Percentiles rank a stretch among this genome's conserved stretches.
These are phyloP conservation scores for Pandemis heparana DNA, from an alignment of 2,888 invertebrate species.

Conservation along the genomic window DNA sequence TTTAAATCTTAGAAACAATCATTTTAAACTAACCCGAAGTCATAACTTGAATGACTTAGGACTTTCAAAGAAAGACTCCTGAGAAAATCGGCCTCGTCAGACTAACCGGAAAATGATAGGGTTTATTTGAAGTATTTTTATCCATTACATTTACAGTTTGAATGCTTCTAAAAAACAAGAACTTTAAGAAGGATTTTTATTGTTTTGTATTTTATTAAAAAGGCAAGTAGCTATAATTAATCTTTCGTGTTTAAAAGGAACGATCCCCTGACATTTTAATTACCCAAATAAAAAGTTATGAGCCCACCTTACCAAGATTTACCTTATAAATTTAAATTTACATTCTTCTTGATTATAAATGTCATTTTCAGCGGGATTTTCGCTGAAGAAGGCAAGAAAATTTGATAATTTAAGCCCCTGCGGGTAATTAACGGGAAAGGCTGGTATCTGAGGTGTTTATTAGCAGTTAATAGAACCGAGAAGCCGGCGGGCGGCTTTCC, in stretches of 20 bases:
- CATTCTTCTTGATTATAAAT: conserved; percentile 52
- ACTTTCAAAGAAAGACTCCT: no score
- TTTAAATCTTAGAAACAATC: no score
- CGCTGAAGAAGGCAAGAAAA: conserved; percentile 49
- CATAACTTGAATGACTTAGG: no score
- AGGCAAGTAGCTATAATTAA: conserved; percentile 8
- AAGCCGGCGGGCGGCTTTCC: conserved; percentile 66
- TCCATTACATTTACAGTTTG: not conserved
- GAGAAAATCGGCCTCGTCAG: not conserved
- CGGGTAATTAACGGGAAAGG: conserved; percentile 70
- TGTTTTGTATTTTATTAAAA: not conserved
- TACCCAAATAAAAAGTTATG: conserved; percentile 47
- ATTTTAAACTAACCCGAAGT: no score
- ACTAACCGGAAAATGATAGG: not conserved
- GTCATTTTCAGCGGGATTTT: conserved; percentile 60
- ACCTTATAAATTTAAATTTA: conserved; percentile 20
- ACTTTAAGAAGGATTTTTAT: not conserved
- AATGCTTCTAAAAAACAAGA: not conserved
- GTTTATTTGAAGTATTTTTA: not conserved
- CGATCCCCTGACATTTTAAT: conserved; percentile 45
- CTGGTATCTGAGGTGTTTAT: conserved; percentile 71
- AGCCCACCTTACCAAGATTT: conserved; percentile 36
- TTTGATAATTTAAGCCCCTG: conserved; percentile 68
- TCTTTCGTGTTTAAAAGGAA: conserved; percentile 23
- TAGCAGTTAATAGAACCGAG: conserved; percentile 75